These are phyloP conservation scores for Prionace glauca DNA, from an alignment of 2,797 vertebrate species.

Conservation along the genomic window DNA sequence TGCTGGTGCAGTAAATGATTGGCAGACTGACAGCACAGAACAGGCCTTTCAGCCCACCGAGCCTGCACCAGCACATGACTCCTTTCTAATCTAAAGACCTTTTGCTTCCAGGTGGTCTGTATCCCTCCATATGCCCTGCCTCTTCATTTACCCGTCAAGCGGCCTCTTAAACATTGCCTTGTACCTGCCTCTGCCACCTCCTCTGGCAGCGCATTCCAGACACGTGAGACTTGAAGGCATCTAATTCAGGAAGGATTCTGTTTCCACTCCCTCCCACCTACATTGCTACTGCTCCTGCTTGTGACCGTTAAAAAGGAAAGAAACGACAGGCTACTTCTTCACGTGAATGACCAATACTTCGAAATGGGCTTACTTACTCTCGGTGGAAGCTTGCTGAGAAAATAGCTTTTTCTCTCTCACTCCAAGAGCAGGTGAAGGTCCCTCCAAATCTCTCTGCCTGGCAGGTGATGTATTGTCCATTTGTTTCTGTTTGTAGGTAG, in stretches of 20 bases:
- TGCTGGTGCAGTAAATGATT: background rate
- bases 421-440: conserved; percentile 21
- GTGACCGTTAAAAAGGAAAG: background rate
- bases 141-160: too few species aligned
- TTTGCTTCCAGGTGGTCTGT: too few species aligned
- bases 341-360: too few species aligned
- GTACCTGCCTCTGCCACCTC: too few species aligned
- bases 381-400: conserved; percentile 25
- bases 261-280: too few species aligned
- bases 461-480: background rate
- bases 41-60: too few species aligned
- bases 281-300: background rate
- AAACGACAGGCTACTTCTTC: background rate
- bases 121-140: too few species aligned
- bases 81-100: too few species aligned
- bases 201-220: too few species aligned
- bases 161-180: too few species aligned
- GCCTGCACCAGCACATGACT: too few species aligned
- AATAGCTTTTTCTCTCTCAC: background rate
- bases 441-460: background rate
- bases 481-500: background rate
- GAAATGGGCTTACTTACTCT: background rate
- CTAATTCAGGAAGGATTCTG: background rate
- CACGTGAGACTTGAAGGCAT: too few species aligned
- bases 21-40: background rate